Conservation (phyloP, 53 echinoderm and acorn worm species). For the Echinarachnius parma region DNA sequence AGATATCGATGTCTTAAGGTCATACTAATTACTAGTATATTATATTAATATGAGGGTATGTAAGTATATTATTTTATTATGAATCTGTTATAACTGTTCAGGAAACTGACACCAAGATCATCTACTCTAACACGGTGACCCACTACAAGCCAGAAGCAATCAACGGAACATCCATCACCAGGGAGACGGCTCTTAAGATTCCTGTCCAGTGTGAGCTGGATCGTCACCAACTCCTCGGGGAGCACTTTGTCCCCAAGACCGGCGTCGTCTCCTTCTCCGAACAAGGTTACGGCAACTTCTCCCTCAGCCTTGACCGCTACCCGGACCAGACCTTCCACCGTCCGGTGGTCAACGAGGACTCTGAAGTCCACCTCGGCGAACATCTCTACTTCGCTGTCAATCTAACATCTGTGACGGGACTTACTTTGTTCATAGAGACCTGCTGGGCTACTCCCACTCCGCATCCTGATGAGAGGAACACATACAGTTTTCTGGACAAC, state of each 20-base stretch:
- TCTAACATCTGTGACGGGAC: slow-evolving; percentile 6
- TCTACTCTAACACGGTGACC: slow-evolving; percentile 33
- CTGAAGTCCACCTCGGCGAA: slow-evolving; percentile 13
- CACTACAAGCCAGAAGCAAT: slow-evolving; percentile 24
- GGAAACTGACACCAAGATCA: slow-evolving; percentile 21
- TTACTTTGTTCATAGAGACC: slow-evolving; percentile 20
- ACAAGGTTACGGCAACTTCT: slow-evolving; percentile 16
- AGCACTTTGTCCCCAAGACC: slow-evolving; percentile 13
- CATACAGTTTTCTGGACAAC: slow-evolving; percentile 4
- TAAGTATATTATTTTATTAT: no score
- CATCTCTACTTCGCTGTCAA: slow-evolving; percentile 29
- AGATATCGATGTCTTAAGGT: no score
- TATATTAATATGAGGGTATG: no score
- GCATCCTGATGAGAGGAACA: not conserved
- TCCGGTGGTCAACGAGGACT: not conserved
- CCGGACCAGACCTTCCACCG: slow-evolving; percentile 9
- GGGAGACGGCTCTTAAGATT: slow-evolving; percentile 9
- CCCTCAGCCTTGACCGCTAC: slow-evolving; percentile 38
- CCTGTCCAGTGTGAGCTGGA: slow-evolving; percentile 20
- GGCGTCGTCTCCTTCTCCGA: slow-evolving; percentile 9
- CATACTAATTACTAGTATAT: no score
- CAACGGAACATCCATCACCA: slow-evolving; percentile 6
- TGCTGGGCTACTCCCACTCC: slow-evolving; percentile 39
- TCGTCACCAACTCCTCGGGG: slow-evolving; percentile 7
- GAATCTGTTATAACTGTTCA: no score